Conservation (phyloP, 2,113 vertebrate species). For the Apteryx mantelli region DNA sequence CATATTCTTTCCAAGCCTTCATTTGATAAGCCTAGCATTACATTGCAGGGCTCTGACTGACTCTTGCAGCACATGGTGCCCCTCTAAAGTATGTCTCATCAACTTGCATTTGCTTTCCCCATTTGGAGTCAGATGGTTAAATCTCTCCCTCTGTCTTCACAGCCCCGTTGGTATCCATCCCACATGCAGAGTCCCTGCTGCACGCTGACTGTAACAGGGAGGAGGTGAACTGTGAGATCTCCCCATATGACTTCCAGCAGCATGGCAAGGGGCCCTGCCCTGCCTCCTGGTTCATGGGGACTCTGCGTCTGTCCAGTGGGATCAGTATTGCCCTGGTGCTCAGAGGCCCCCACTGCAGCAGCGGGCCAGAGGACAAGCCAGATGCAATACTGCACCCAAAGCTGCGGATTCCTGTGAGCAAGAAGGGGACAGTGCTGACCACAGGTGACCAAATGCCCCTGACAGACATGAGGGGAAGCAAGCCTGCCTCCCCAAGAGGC, state of each 20-base stretch:
- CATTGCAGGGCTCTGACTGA: neutral
- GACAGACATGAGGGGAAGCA: neutral
- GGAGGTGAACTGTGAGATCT: slow-evolving; percentile 83
- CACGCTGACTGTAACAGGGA: slow-evolving; percentile 81
- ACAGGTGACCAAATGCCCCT: slow-evolving; percentile 61
- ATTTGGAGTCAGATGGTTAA: neutral
- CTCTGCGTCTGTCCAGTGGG: slow-evolving; percentile 70
- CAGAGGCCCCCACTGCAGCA: slow-evolving; percentile 33
- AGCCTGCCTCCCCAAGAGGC: neutral
- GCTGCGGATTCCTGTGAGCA: slow-evolving; percentile 78
- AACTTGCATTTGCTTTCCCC: neutral
- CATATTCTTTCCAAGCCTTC: neutral
- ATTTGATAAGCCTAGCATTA: neutral
- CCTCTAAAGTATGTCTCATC: neutral
- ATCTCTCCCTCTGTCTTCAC: neutral
- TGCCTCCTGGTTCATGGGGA: slow-evolving; percentile 75
- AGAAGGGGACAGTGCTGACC: slow-evolving; percentile 72
- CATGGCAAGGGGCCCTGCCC: neutral
- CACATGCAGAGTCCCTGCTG: slow-evolving; percentile 76
- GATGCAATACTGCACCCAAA: slow-evolving; percentile 19
- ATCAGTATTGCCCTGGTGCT: slow-evolving; percentile 79
- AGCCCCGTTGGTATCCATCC: slow-evolving; percentile 73
- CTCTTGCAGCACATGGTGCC: neutral
- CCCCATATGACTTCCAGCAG: slow-evolving; percentile 50
- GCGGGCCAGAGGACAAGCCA: neutral